Evolutionary conservation across 2,888 invertebrate genomes (phyloP).

Genomic region (Eumacrocentrus americanus): DNA sequence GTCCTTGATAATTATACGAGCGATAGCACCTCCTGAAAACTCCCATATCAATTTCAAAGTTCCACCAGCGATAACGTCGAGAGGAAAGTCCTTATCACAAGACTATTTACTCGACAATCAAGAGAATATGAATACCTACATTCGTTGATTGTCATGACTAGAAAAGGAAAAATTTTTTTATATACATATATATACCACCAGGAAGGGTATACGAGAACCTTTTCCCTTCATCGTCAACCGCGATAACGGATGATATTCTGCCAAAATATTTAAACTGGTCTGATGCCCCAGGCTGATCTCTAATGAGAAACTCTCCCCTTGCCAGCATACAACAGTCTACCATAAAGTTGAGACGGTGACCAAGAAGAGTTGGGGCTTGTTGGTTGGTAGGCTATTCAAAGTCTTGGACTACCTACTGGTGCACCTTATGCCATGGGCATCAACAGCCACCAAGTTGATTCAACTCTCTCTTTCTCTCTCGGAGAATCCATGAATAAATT

Average conservation of each 20-base stretch:
- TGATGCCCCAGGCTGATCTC: constrained; percentile 48
- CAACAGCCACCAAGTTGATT: background rate
- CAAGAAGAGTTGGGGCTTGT: background rate
- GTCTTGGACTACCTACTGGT: background rate
- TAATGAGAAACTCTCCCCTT: constrained; percentile 11
- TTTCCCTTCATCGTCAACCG: constrained; percentile 29
- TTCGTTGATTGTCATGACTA: background rate
- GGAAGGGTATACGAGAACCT: background rate
- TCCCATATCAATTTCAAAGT: constrained; percentile 6
- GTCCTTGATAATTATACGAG: constrained; percentile 10
- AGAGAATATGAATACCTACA: too few relatives aligned
- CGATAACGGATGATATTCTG: constrained; percentile 40
- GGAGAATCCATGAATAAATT: constrained; percentile 23
- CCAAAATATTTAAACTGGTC: constrained; percentile 53
- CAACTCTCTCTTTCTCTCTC: constrained; percentile 14
- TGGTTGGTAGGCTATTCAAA: constrained; percentile 11
- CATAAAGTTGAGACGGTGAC: constrained; percentile 37
- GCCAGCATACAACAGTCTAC: constrained; percentile 32
- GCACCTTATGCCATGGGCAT: background rate
- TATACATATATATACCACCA: background rate
- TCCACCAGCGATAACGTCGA: background rate
- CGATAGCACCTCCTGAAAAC: background rate
- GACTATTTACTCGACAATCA: too few relatives aligned
- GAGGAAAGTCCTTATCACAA: too few relatives aligned
- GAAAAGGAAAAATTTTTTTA: background rate